Evolutionary conservation across 2,113 vertebrate genomes (phyloP), one percentile per base, ranked within the genome.

Genomic region (Isichthys henryi): DNA sequence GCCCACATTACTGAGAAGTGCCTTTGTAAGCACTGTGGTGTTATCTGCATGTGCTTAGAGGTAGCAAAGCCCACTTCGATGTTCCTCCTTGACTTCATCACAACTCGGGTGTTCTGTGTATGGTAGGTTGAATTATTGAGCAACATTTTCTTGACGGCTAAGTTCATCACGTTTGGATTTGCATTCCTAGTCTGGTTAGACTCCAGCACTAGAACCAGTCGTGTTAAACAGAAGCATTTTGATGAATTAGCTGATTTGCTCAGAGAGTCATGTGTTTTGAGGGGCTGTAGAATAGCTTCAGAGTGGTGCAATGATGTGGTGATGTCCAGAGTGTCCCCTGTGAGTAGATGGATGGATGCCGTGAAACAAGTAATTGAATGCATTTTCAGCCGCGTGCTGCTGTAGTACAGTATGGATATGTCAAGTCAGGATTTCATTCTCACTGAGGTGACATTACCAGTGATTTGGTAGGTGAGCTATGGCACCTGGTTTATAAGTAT

Each of bases 1-100:
- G 90, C 91, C 92, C 90, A 70, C 80, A 45, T 62, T 88, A 90
- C 80, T 92, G 90, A 86, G 50, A 62, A 90, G 89, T 17, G 7
- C 39, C 77, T 66, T n/a, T 17, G n/a, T 48, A 89, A 89, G 86
- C 53, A 85, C 39, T 90, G 23, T 46, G 13, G 70, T 39, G 27
- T 43, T 19, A 19, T 77, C 15, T 77, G 35, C 74, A 77, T 0
- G 15, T 27, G 23, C 48, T 50, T 85, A 11, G n/a, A 13, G 21
- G 10, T 84, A 23, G 45, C 70, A 43, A 88, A 9, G 87, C 56
- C 50, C 21, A 90, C 21, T 89, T 88, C 85, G 89, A 93, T 39
- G 90, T 74, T 56, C 17, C 92, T 91, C 90, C 91, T 90, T 87
- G 89, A 23, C 39, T 19, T 46, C 39, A 8, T 43, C 8, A 43